Evolutionary conservation across 2,113 vertebrate genomes (phyloP).

Genomic region (Neogobius melanostomus): DNA sequence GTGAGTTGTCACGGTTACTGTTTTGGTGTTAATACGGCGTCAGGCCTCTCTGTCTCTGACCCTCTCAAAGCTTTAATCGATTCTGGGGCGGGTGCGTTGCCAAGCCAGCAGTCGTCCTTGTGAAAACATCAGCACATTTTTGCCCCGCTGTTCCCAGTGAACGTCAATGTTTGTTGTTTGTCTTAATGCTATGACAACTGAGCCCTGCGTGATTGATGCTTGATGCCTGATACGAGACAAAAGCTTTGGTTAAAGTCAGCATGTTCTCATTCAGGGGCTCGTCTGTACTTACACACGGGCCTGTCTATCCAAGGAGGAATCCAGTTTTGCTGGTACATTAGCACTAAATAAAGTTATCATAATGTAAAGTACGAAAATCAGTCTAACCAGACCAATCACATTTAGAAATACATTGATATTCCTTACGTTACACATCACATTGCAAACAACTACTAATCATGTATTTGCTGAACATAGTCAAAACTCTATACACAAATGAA

Average conservation of each 20-base stretch:
- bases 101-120: slow-evolving; percentile 55
- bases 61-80: slow-evolving; percentile 50
- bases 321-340: slow-evolving; percentile 12
- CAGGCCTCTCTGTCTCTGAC: slow-evolving; percentile 20
- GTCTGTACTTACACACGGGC: slow-evolving; percentile 30
- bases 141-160: slow-evolving; percentile 39
- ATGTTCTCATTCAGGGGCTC: slow-evolving; percentile 13
- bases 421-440: no score
- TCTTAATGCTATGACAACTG: slow-evolving; percentile 35
- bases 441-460: no score
- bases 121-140: slow-evolving; percentile 60
- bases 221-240: slow-evolving; percentile 37
- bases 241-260: slow-evolving; percentile 24
- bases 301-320: slow-evolving; percentile 20
- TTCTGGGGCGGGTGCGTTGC: slow-evolving; percentile 60
- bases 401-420: no score
- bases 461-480: no score
- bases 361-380: not conserved
- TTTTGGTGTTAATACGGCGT: slow-evolving; percentile 35
- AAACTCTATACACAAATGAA: no score
- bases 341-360: not conserved
- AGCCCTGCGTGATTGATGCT: slow-evolving; percentile 54
- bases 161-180: slow-evolving; percentile 27
- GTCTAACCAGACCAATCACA: no score
- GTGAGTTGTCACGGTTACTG: slow-evolving; percentile 51